These are phyloP conservation scores for Macropus fuliginosus DNA, from an alignment of 2,797 vertebrate species.

Conservation along the genomic window DNA sequence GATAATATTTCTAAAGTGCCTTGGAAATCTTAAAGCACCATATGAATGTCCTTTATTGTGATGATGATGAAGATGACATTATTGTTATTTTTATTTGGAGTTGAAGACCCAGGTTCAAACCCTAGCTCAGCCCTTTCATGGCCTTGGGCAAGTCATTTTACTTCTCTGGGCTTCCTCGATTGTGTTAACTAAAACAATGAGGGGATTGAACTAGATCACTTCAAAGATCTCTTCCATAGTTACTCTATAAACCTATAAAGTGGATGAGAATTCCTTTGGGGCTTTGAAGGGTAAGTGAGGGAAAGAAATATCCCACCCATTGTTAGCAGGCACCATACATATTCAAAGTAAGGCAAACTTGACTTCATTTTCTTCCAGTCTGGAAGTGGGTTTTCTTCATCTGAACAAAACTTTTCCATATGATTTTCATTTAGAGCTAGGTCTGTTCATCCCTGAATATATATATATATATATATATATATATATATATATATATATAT, in stretches of 20 bases:
- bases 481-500: no score
- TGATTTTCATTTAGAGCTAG: conserved; percentile 57
- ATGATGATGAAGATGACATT: neutral
- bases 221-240: neutral
- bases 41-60: neutral
- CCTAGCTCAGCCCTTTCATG: neutral
- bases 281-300: neutral
- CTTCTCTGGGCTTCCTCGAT: neutral
- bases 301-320: neutral
- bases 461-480: neutral
- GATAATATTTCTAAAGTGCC: neutral
- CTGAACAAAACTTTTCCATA: conserved; percentile 27
- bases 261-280: neutral
- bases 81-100: neutral
- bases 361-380: conserved; percentile 7
- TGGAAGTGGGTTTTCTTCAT: conserved; percentile 31
- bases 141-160: neutral
- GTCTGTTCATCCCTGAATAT: conserved; percentile 12
- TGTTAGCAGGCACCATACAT: neutral
- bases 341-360: neutral
- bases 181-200: neutral
- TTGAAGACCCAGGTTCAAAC: neutral
- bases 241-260: neutral
- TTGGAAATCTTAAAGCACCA: neutral
- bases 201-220: neutral